phyloP scores from a whole-genome alignment of 2,797 vertebrate species.

The Malacoraja senta region DNA sequence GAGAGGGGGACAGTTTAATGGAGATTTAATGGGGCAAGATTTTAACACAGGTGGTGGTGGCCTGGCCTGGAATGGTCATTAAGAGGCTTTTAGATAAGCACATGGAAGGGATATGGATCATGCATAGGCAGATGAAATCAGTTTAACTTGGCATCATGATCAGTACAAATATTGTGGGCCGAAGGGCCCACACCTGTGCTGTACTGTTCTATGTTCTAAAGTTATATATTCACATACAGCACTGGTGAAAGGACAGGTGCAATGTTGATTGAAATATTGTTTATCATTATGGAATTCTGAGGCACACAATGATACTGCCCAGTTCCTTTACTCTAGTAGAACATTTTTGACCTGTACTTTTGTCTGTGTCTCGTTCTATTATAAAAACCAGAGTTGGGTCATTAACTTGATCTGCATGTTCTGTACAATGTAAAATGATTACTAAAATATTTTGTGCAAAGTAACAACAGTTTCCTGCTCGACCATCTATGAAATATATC shows the following conservation, averaged over 20 bases:
- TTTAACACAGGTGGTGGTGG: too few species aligned
- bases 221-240: not conserved
- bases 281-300: not conserved
- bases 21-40: too few species aligned
- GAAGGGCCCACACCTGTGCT: too few species aligned
- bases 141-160: too few species aligned
- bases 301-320: not conserved
- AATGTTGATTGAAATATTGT: not conserved
- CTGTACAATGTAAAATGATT: constrained; percentile 10
- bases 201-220: not conserved
- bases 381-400: not conserved
- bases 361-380: not conserved
- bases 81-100: too few species aligned
- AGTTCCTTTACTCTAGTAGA: not conserved
- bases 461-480: constrained; percentile 17
- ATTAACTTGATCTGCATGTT: constrained; percentile 38
- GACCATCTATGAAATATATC: not conserved
- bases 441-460: not conserved
- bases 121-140: too few species aligned
- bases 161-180: too few species aligned
- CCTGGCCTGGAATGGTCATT: too few species aligned
- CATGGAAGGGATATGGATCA: too few species aligned
- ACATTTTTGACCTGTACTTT: not conserved
- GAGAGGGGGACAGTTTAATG: too few species aligned
- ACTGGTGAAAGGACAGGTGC: not conserved